Conservation (phyloP, 53 echinoderm and acorn worm species). For the Zoroaster sp. region DNA sequence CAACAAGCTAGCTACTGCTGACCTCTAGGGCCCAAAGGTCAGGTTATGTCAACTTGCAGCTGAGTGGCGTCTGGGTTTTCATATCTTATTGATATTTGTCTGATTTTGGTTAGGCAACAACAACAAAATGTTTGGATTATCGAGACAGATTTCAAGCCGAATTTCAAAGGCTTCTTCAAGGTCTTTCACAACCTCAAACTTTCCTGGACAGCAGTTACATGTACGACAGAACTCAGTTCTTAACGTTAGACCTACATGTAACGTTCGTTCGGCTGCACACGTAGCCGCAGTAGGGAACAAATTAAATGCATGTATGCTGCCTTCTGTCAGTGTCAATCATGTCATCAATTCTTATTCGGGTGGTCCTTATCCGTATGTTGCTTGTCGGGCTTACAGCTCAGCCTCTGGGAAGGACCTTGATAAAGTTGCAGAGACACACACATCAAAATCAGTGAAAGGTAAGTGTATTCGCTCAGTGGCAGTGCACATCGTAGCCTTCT, state of each 20-base stretch:
- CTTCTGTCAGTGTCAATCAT: too few relatives aligned
- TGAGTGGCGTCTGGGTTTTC: background rate
- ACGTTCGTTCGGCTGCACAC: background rate
- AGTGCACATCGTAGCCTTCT: too few relatives aligned
- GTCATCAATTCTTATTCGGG: too few relatives aligned
- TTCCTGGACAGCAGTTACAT: background rate
- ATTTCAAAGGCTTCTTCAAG: background rate
- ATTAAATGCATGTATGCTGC: too few relatives aligned
- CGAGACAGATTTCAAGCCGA: background rate
- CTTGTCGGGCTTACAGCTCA: conserved; percentile 10
- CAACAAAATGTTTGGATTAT: background rate
- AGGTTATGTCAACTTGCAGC: background rate
- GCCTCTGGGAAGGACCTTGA: background rate
- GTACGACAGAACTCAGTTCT: background rate
- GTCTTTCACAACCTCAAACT: background rate
- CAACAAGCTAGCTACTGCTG: background rate
- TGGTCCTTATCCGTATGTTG: too few relatives aligned
- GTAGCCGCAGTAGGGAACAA: background rate
- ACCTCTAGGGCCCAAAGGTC: conserved; percentile 35
- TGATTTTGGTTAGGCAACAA: background rate
- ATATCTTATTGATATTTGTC: background rate
- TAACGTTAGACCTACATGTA: background rate
- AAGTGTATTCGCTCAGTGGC: too few relatives aligned
- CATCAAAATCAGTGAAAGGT: conserved; percentile 17
- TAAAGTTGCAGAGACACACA: background rate